A percentile compares a stretch with the other conserved stretches of the same genome.
These are phyloP conservation scores for Sardinella longiceps DNA, from an alignment of 2,797 vertebrate species.

Conservation along the genomic window DNA sequence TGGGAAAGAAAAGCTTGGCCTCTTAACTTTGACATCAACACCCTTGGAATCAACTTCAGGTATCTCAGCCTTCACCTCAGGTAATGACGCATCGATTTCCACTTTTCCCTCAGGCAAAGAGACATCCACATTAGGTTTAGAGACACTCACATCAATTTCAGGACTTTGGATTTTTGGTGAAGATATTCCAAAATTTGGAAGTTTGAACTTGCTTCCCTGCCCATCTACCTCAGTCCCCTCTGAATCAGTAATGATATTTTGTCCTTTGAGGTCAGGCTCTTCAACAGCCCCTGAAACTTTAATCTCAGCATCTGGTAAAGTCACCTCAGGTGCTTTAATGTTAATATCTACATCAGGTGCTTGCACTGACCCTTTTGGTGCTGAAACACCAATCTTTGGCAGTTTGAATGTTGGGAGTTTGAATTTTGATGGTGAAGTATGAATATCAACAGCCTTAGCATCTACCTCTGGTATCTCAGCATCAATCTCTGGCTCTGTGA, in stretches of 20 bases:
- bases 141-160: not conserved
- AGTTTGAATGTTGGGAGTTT: constrained; percentile 8
- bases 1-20: constrained; percentile 33
- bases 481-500: constrained; percentile 33
- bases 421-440: constrained; percentile 2
- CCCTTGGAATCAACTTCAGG: constrained; percentile 10
- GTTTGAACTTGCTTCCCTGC: constrained; percentile 57
- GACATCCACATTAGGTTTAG: constrained; percentile 22
- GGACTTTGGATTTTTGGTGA: constrained; percentile 29
- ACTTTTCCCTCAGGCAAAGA: constrained; percentile 38
- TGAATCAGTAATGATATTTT: constrained; percentile 29
- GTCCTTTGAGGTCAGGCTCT: constrained; percentile 29
- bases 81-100: constrained; percentile 33
- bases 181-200: constrained; percentile 55
- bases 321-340: constrained; percentile 23
- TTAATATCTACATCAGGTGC: not conserved
- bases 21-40: constrained; percentile 30
- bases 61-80: not conserved
- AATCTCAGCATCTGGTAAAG: not conserved
- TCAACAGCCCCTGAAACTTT: not conserved
- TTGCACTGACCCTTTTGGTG: constrained; percentile 11
- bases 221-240: constrained; percentile 44
- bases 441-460: constrained; percentile 28
- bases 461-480: constrained; percentile 44
- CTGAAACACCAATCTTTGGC: constrained; percentile 20